phyloP scores from a whole-genome alignment of 2,888 invertebrate species.

The Papilio demoleus region DNA sequence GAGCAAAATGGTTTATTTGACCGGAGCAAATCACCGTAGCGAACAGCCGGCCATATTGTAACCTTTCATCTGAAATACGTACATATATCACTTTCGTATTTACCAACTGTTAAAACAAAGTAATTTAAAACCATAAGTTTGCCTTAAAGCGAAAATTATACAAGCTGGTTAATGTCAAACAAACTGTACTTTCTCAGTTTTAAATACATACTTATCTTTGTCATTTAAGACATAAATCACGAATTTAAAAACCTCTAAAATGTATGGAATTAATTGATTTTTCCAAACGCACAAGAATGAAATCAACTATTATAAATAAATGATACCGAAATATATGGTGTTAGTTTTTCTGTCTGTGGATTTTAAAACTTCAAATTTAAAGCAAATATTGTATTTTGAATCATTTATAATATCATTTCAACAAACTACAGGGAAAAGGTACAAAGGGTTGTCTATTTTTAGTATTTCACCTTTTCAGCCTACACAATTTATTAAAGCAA shows the following conservation, averaged over 20 bases:
- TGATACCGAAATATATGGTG: no score
- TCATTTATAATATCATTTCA: background rate
- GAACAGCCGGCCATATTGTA: conserved; percentile 1
- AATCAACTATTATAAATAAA: no score
- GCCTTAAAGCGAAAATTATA: background rate
- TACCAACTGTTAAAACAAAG: conserved; percentile 16
- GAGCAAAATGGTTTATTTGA: conserved; percentile 21
- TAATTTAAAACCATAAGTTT: conserved; percentile 6
- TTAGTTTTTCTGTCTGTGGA: background rate
- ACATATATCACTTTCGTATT: conserved; percentile 12
- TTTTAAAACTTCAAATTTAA: background rate
- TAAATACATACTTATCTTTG: background rate
- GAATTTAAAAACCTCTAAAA: no score
- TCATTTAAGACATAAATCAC: no score
- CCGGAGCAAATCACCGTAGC: conserved; percentile 29
- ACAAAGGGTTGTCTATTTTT: background rate
- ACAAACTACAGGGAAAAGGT: no score
- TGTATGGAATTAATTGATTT: no score
- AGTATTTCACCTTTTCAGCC: background rate
- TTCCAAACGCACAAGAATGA: no score
- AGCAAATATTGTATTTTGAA: background rate
- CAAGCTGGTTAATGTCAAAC: conserved; percentile 9
- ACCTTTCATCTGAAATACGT: conserved; percentile 16
- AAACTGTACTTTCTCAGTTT: conserved; percentile 21
- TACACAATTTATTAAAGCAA: conserved; percentile 2